phyloP scores from a whole-genome alignment of 2,113 vertebrate species.

The Scalopus aquaticus region DNA sequence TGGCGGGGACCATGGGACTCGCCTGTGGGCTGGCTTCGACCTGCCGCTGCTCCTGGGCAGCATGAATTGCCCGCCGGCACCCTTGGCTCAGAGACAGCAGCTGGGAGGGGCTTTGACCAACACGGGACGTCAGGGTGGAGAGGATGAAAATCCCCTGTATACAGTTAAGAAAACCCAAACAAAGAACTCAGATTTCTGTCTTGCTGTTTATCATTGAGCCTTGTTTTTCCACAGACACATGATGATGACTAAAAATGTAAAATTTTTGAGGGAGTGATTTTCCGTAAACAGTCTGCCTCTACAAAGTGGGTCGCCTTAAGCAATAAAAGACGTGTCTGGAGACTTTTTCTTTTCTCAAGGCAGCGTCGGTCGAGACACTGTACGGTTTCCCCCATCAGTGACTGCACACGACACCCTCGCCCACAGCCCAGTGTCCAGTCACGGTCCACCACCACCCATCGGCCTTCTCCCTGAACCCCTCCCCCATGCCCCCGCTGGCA shows the following conservation, averaged over 20 bases:
- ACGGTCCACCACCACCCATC: too few relatives aligned
- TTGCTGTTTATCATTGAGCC: not conserved
- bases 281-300: conserved; percentile 33
- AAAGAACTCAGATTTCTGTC: not conserved
- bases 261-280: conserved; percentile 32
- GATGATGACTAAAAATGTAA: not conserved
- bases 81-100: not conserved
- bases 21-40: too few relatives aligned
- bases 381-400: too few relatives aligned
- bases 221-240: not conserved
- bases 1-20: accelerated
- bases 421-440: too few relatives aligned
- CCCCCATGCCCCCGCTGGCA: too few relatives aligned
- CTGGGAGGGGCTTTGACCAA: not conserved
- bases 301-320: not conserved
- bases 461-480: too few relatives aligned
- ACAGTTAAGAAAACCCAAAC: not conserved
- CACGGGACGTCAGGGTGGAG: accelerated
- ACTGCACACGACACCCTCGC: too few relatives aligned
- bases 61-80: accelerated
- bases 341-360: too few relatives aligned
- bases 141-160: not conserved
- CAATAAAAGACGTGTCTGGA: accelerated
- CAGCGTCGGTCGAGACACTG: too few relatives aligned
- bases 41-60: accelerated